A percentile compares a stretch with the other conserved stretches of the same genome.
Evolutionary conservation across 92 coral and sea anemone species (phyloP).

Genomic region (Anthopleura xanthogrammica): DNA sequence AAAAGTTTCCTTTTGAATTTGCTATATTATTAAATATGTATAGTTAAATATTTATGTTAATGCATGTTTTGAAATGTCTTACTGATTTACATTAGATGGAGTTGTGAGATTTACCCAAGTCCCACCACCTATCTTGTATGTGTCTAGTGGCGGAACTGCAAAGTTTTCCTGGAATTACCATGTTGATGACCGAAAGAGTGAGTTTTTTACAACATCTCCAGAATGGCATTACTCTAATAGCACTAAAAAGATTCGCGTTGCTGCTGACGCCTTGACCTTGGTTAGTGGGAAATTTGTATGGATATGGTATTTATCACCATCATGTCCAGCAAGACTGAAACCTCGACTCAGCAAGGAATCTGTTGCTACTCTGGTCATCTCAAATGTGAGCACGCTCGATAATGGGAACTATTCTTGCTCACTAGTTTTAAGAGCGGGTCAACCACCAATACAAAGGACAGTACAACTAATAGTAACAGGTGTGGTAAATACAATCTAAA

Average conservation of each 20-base stretch:
- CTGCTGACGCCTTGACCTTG: background rate
- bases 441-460: background rate
- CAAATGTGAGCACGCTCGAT: constrained; percentile 14
- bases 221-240: background rate
- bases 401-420: constrained; percentile 11
- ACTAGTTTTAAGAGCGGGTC: background rate
- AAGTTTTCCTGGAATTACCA: constrained; percentile 25
- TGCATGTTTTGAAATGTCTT: too few relatives aligned
- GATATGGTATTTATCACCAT: background rate
- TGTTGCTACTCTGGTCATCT: constrained; percentile 17
- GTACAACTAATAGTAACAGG: constrained; percentile 15
- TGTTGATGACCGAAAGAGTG: background rate
- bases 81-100: background rate
- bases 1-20: too few relatives aligned
- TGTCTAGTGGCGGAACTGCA: constrained; percentile 2
- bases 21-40: too few relatives aligned
- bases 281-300: background rate
- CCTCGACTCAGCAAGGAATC: constrained; percentile 12
- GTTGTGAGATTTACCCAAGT: background rate
- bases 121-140: constrained; percentile 12
- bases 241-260: background rate
- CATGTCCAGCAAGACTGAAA: constrained; percentile 11
- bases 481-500: background rate
- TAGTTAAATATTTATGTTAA: too few relatives aligned
- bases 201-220: background rate